These are phyloP conservation scores for Maconellicoccus hirsutus DNA, from an alignment of 1,140 invertebrate genomes.

Conservation along the genomic window DNA sequence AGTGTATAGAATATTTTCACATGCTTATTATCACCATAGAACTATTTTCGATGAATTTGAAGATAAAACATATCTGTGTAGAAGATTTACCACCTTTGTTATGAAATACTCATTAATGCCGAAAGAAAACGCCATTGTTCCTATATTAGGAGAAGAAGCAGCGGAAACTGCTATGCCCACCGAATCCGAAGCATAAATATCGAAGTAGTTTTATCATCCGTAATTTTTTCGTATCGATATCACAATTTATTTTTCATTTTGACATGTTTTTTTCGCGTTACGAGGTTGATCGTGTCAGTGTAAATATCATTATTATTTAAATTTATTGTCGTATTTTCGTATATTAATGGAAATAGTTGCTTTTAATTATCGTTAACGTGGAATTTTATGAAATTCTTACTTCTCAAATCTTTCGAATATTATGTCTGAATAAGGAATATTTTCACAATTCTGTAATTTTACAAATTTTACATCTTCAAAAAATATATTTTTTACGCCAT, in stretches of 20 bases:
- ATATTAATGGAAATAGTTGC: too few relatives aligned
- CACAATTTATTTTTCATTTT: neutral
- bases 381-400: too few relatives aligned
- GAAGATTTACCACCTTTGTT: conserved; percentile 94
- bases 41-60: conserved; percentile 97
- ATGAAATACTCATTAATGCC: conserved; percentile 98
- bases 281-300: neutral
- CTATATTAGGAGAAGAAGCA: conserved; percentile 58
- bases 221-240: neutral
- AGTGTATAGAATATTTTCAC: conserved; percentile 98
- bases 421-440: too few relatives aligned
- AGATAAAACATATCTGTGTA: conserved; percentile 86
- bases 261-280: neutral
- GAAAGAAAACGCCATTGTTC: conserved; percentile 95
- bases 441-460: too few relatives aligned
- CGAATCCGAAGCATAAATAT: conserved; percentile 14
- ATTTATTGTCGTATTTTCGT: neutral
- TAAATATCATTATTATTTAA: conserved; percentile 1
- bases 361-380: too few relatives aligned
- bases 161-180: neutral
- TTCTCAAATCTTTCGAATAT: too few relatives aligned
- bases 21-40: conserved; percentile 97
- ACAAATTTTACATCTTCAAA: too few relatives aligned
- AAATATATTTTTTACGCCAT: neutral
- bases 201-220: neutral